Percentiles rank a stretch among this genome's conserved stretches.
Evolutionary conservation across 2,797 vertebrate species (phyloP).

Genomic region (Clarias platycephalus): DNA sequence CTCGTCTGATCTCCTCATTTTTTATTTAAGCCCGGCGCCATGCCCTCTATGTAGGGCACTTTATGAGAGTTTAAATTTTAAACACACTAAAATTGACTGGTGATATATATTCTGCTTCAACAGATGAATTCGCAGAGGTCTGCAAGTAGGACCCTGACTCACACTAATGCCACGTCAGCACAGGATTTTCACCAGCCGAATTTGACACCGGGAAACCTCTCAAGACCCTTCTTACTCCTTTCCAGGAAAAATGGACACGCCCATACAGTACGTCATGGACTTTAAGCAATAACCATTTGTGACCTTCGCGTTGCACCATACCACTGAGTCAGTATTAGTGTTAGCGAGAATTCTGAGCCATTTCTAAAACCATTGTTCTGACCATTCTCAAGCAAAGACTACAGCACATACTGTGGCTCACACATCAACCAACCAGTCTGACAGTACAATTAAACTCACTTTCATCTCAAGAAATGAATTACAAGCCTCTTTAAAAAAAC

Average conservation of each 20-base stretch:
- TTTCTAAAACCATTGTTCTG: background rate
- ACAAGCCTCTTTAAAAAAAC: background rate
- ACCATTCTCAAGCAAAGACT: background rate
- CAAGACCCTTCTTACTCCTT: background rate
- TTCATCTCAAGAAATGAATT: background rate
- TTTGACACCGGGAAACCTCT: background rate
- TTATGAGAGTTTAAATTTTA: slow-evolving; percentile 78
- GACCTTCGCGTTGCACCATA: too few relatives aligned
- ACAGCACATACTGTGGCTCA: too few relatives aligned
- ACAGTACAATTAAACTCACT: background rate
- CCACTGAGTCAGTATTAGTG: background rate
- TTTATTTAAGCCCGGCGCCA: slow-evolving; percentile 74
- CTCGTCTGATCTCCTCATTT: slow-evolving; percentile 73
- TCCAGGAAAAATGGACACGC: background rate
- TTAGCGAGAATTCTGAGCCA: background rate
- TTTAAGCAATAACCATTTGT: background rate
- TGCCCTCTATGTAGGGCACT: slow-evolving; percentile 71
- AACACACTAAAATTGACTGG: slow-evolving; percentile 71
- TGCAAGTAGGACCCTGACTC: background rate
- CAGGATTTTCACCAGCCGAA: background rate
- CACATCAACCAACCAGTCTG: background rate
- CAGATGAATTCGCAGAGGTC: background rate
- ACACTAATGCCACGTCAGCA: background rate
- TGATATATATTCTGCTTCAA: slow-evolving; percentile 59
- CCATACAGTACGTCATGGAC: background rate